Evolutionary conservation across 2,113 vertebrate genomes (phyloP).

Genomic region (Dicerorhinus sumatrensis): DNA sequence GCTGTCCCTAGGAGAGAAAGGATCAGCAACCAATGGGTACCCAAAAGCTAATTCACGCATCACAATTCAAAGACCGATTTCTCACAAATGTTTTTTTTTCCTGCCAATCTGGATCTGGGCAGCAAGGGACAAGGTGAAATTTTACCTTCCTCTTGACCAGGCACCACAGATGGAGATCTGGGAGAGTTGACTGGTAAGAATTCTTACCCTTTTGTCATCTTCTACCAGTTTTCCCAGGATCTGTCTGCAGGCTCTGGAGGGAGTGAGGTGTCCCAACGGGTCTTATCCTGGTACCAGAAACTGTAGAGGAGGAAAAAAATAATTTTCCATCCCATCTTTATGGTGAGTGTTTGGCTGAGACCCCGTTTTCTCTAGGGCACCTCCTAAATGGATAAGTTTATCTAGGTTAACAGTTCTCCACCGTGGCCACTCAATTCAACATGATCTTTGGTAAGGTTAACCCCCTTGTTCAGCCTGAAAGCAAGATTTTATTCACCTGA

Average conservation of each 20-base stretch:
- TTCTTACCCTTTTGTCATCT: not conserved
- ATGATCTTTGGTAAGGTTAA: not conserved
- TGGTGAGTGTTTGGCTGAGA: not conserved
- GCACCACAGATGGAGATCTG: not conserved
- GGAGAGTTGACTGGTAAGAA: not conserved
- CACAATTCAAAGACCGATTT: not conserved
- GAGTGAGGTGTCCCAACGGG: not conserved
- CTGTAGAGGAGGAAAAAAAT: not conserved
- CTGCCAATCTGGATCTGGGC: not conserved
- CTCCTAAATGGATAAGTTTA: not conserved
- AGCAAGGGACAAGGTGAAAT: not conserved
- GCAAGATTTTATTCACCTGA: not conserved
- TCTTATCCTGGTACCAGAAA: not conserved
- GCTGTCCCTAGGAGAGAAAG: not conserved
- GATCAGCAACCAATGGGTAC: not conserved
- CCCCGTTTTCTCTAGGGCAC: not conserved
- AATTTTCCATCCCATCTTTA: not conserved
- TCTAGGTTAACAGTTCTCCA: not conserved
- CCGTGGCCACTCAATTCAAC: not conserved
- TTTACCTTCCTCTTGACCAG: not conserved
- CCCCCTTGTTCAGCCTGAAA: not conserved
- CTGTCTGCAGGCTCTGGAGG: not conserved
- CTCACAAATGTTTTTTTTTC: not conserved
- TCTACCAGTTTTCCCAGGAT: not conserved
- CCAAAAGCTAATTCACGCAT: not conserved